These are phyloP conservation scores for Antennarius maculatus DNA, from an alignment of 2,797 vertebrate genomes.

Conservation along the genomic window DNA sequence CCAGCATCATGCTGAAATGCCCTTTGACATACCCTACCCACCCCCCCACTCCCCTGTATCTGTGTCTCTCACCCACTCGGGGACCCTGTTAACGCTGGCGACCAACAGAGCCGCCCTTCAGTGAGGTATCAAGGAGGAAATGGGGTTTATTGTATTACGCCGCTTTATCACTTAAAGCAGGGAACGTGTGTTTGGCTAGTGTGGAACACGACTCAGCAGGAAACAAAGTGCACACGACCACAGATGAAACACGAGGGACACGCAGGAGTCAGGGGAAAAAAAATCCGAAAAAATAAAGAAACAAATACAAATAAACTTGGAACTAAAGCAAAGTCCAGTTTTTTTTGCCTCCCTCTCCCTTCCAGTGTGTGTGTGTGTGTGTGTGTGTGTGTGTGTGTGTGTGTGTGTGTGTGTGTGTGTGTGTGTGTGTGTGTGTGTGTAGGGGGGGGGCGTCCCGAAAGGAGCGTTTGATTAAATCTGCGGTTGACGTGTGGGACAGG, in stretches of 20 bases:
- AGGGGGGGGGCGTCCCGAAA: slow-evolving; percentile 69
- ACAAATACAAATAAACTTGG: slow-evolving; percentile 36
- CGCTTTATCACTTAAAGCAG: slow-evolving; percentile 37
- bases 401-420: slow-evolving; percentile 9
- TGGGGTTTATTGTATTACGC: slow-evolving; percentile 60
- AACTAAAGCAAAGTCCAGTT: slow-evolving; percentile 37
- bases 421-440: slow-evolving; percentile 10
- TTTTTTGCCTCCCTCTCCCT: slow-evolving; percentile 27
- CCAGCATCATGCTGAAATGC: slow-evolving; percentile 70
- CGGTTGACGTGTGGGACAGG: slow-evolving; percentile 89
- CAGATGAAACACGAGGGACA: slow-evolving; percentile 65
- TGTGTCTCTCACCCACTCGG: slow-evolving; percentile 49
- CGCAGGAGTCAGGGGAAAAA: slow-evolving; percentile 39
- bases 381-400: background rate
- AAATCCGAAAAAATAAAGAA: slow-evolving; percentile 26
- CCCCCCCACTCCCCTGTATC: slow-evolving; percentile 25
- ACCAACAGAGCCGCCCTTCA: slow-evolving; percentile 70
- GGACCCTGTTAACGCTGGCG: slow-evolving; percentile 65
- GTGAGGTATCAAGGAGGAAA: slow-evolving; percentile 65
- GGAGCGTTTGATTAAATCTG: slow-evolving; percentile 89
- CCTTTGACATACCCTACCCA: slow-evolving; percentile 47
- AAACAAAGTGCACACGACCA: slow-evolving; percentile 70
- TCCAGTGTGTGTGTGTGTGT: slow-evolving; percentile 13
- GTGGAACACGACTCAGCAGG: slow-evolving; percentile 68
- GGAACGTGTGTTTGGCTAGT: slow-evolving; percentile 25